phyloP scores from a whole-genome alignment of 1,140 invertebrate species.

The Cheumatopsyche charites region DNA sequence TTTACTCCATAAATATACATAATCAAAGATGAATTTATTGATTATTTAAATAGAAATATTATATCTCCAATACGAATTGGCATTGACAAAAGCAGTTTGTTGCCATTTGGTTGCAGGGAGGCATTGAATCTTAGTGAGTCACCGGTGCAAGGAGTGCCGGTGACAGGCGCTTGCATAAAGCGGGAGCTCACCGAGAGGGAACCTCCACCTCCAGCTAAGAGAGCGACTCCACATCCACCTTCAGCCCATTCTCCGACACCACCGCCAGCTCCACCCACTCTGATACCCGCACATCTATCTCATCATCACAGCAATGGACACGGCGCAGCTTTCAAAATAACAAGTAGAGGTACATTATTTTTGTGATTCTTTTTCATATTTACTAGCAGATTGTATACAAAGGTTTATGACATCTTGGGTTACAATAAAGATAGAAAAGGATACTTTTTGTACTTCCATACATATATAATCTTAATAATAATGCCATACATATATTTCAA shows the following conservation, averaged over 20 bases:
- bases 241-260: slow-evolving; percentile 53
- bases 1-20: no score
- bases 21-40: no score
- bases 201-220: slow-evolving; percentile 67
- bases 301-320: slow-evolving; percentile 56
- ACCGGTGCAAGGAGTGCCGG: slow-evolving; percentile 52
- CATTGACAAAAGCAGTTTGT: slow-evolving; percentile 40
- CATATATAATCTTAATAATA: no score
- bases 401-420: no score
- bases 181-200: slow-evolving; percentile 66
- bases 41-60: background rate
- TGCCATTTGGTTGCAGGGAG: slow-evolving; percentile 57
- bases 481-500: no score
- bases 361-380: background rate
- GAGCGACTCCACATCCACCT: slow-evolving; percentile 56
- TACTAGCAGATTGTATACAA: no score
- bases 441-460: no score
- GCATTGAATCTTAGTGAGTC: slow-evolving; percentile 68
- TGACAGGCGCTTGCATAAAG: slow-evolving; percentile 61
- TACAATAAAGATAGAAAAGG: no score
- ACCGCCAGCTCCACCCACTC: slow-evolving; percentile 62
- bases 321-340: slow-evolving; percentile 88
- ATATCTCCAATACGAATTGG: slow-evolving; percentile 8
- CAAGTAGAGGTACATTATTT: slow-evolving; percentile 73
- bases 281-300: slow-evolving; percentile 32